Base-by-base conservation (phyloP, 2,113 vertebrate genomes). In the Sialia sialis region DNA sequence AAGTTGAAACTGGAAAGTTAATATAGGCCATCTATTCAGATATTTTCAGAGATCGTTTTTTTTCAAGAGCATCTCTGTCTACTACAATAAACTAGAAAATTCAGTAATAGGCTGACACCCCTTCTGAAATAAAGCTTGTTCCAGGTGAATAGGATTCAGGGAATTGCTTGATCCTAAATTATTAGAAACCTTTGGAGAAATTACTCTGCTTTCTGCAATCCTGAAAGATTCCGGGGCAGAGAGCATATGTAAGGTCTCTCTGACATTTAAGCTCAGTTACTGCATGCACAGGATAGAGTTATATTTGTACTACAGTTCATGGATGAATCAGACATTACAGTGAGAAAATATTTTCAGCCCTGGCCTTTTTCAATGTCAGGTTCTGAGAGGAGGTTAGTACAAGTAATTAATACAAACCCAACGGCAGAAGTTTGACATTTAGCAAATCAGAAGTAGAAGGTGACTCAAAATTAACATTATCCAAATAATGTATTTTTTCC, bases 351-450 rank as follows among this genome's bases (percentile, higher is more conserved):
- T 86, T 90, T 95, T 69, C 81, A 83, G 27, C 70, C 32, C 58
- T 85, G 94, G 78, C 81, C 84, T 91, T 95, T 80, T 70, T 46
- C 74, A 95, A 29, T 73, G 81, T 78, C 84, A 92, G 62, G 66
- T 69, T 96, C 67, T 62, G 63, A 89, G 70, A 38, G 64, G 60
- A 85, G 63, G 83, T 88, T 62, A 95, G 67, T 77, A 56, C 59
- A 94, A 87, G 83, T 70, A 93, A 95, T 92, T 94, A 87, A 66
- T 55, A 90, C 38, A 87, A 93, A 51, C 21, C 29, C 16, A 39
- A 19, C 49, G 15, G 41, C 63, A 70, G 70, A 60, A 95, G 29
- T 34, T n/a, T 87, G 91, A 85, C 93, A 85, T 95, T 95, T 92
- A 93, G 39, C 70, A 87, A 93, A 87, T 73, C 26, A 58, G 48